These are phyloP conservation scores for Desmophyllum pertusum DNA, from an alignment of 92 coral and sea anemone species.

Conservation along the genomic window DNA sequence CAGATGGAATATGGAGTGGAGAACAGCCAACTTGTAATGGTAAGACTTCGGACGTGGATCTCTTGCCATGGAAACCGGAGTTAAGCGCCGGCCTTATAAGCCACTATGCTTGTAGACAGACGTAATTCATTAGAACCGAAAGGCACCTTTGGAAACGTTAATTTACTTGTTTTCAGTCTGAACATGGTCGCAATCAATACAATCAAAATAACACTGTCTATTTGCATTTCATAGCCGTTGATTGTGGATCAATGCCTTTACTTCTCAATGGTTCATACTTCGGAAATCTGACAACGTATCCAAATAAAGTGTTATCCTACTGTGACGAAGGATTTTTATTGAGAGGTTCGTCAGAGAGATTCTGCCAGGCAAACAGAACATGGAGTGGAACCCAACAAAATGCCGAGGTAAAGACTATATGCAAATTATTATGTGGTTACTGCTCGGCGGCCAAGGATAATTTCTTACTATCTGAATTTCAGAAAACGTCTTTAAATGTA, in stretches of 20 bases:
- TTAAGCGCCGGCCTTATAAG: no score
- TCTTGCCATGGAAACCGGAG: no score
- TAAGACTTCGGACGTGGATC: no score
- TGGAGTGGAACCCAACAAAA: conserved; percentile 58
- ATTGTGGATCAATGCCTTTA: conserved; percentile 39
- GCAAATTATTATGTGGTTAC: no score
- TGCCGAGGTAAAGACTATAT: no score
- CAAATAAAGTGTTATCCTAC: conserved; percentile 30
- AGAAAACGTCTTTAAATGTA: no score
- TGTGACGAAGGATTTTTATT: conserved; percentile 56
- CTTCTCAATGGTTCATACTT: conserved; percentile 55
- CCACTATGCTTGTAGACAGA: no score
- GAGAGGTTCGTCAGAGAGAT: conserved; percentile 54
- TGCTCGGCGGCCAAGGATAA: no score
- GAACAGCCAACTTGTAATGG: conserved; percentile 51
- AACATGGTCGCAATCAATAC: no score
- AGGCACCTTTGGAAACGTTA: no score
- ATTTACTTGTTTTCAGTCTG: no score
- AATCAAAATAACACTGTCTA: background rate
- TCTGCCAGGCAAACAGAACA: conserved; percentile 41
- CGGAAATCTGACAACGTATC: conserved; percentile 47
- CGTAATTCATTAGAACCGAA: no score
- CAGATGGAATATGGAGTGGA: conserved; percentile 81
- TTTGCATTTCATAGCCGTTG: conserved; percentile 46
- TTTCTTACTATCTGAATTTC: background rate